phyloP scores from a whole-genome alignment of 2,888 invertebrate genomes.

The Pollenia griseotomentosa region DNA sequence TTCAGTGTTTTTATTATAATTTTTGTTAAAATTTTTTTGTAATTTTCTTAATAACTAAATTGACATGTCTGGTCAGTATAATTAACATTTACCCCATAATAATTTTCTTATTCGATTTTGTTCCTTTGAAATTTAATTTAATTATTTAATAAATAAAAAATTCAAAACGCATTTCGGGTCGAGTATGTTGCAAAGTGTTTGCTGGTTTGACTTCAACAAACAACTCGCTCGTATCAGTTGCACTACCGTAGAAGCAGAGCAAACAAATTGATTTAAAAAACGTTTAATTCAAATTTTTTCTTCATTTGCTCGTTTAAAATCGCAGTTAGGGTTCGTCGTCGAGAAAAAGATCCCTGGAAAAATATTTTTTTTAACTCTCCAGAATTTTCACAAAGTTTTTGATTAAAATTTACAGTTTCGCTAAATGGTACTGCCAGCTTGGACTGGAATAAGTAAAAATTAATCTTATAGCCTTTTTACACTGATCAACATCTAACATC shows the following conservation, averaged over 20 bases:
- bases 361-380: too few relatives aligned
- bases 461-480: too few relatives aligned
- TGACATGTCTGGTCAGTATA: constrained; percentile 63
- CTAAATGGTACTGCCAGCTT: too few relatives aligned
- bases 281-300: not conserved
- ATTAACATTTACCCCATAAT: constrained; percentile 62
- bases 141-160: constrained; percentile 27
- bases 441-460: too few relatives aligned
- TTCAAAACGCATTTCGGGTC: constrained; percentile 53
- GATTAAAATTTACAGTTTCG: too few relatives aligned
- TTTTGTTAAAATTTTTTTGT: constrained; percentile 15
- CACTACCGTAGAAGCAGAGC: constrained; percentile 42
- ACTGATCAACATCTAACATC: too few relatives aligned
- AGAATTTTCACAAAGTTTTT: too few relatives aligned
- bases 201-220: constrained; percentile 20
- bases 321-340: too few relatives aligned
- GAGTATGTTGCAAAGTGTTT: not conserved
- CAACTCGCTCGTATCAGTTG: not conserved
- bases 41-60: constrained; percentile 46
- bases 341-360: too few relatives aligned
- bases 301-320: constrained; percentile 13
- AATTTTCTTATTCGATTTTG: constrained; percentile 31
- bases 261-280: constrained; percentile 26
- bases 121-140: constrained; percentile 1
- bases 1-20: not conserved